A percentile compares a stretch with the other conserved stretches of the same genome.
phyloP scores from a whole-genome alignment of 2,797 vertebrate species.

The Melanogrammus aeglefinus region DNA sequence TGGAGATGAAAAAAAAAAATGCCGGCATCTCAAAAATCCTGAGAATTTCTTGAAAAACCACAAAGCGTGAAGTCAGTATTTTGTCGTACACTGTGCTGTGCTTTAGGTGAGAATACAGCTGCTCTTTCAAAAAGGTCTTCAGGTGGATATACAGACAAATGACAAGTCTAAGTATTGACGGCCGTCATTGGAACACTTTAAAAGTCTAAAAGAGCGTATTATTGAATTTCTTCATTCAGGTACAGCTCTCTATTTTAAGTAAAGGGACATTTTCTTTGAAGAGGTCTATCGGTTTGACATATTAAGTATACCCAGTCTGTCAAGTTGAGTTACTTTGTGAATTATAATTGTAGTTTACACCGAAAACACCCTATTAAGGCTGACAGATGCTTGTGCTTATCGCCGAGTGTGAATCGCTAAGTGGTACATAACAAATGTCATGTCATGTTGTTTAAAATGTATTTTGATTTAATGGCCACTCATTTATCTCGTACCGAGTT shows the following conservation, averaged over 20 bases:
- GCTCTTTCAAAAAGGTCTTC: slow-evolving; percentile 10
- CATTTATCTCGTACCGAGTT: neutral
- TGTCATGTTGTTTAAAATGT: neutral
- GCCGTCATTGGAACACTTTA: neutral
- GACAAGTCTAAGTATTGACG: neutral
- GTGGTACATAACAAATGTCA: neutral
- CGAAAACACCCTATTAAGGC: neutral
- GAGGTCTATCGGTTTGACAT: neutral
- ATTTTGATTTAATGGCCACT: neutral
- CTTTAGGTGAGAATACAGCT: neutral
- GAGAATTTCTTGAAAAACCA: slow-evolving; percentile 38
- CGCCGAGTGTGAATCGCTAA: neutral
- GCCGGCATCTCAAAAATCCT: slow-evolving; percentile 41
- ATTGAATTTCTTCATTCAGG: too few species aligned
- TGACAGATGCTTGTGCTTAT: neutral
- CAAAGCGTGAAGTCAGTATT: slow-evolving; percentile 39
- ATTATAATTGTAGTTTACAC: neutral
- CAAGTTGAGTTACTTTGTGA: neutral
- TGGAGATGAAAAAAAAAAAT: slow-evolving; percentile 13
- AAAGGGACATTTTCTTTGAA: neutral
- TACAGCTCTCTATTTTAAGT: neutral
- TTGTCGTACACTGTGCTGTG: slow-evolving; percentile 37
- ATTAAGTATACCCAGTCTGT: neutral
- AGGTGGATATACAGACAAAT: neutral
- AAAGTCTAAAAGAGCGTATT: neutral